Evolutionary conservation across 2,797 vertebrate genomes (phyloP).

Genomic region (Pipistrellus nathusii): DNA sequence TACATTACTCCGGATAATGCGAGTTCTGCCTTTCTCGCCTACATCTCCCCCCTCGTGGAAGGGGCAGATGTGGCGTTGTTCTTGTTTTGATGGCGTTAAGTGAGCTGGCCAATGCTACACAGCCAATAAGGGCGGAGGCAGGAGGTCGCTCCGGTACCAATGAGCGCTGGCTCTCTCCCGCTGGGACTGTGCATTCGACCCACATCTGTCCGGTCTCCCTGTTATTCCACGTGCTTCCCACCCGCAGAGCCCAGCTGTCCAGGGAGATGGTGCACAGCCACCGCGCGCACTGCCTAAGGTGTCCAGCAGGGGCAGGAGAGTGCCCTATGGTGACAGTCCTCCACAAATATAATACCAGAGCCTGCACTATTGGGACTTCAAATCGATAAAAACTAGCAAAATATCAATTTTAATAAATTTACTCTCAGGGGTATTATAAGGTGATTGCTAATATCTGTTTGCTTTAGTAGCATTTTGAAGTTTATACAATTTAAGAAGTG

Average conservation of each 20-base stretch:
- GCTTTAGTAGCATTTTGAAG: constrained; percentile 26
- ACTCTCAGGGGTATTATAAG: not conserved
- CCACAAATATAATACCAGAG: not conserved
- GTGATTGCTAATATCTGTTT: not conserved
- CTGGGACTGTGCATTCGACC: not conserved
- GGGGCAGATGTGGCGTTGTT: not conserved
- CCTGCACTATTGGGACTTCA: not conserved
- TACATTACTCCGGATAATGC: not conserved
- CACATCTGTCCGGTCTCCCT: not conserved
- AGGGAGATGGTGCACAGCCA: not conserved
- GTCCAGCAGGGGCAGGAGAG: not conserved
- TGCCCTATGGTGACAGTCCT: not conserved
- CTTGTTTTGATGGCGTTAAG: not conserved
- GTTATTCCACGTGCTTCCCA: not conserved
- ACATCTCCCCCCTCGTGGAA: not conserved
- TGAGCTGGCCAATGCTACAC: not conserved
- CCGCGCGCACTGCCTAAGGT: not conserved
- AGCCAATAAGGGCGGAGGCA: not conserved
- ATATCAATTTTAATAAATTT: not conserved
- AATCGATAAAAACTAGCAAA: constrained; percentile 22
- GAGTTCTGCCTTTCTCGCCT: not conserved
- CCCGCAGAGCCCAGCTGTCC: not conserved
- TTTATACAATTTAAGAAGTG: constrained; percentile 39
- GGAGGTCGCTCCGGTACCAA: not conserved
- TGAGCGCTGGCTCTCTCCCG: not conserved